Base-by-base conservation (phyloP, 2,888 invertebrate genomes). In the Chaitophorus viminalis region DNA sequence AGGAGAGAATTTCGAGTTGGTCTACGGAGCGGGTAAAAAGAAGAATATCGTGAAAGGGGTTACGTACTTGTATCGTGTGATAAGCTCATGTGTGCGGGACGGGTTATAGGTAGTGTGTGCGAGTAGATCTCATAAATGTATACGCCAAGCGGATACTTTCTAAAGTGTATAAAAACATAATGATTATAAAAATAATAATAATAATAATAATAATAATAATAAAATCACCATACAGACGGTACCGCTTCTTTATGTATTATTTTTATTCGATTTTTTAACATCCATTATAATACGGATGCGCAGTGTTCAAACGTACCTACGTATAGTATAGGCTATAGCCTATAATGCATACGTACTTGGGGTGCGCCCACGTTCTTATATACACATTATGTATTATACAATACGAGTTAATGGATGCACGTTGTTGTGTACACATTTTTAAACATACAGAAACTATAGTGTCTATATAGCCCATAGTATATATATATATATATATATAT, bases 231-330 rank as follows among this genome's bases (percentile, higher is more conserved):
- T 33, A 33, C 77, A 78, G 52, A 78, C 77, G 77, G 14, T 18
- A 29, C 31, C 29, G 31, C 60, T 17, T 33, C 21, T 21, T 6
- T 33, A 17, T 18, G 8, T 68, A 81, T 81, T 81, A 39, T 81
- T 68, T 81, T 46, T 29, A 29, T 81, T 68, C 68, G 68, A 81
- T 68, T 81, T 79, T 81, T 81, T 68, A 39, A 39, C 39, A 21
- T 81, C 36, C 54, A 78, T 54, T 54, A 54, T 78, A 54, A 78
- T 78, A 33, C 33, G 77, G 33, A 78, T 70, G 6, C 14, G 25
- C 31, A n/a, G n/a, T n/a, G n/a, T n/a, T n/a, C n/a, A n/a, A n/a
- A n/a, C n/a, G n/a, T n/a, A n/a, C n/a, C n/a, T n/a, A n/a, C n/a
- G n/a, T n/a, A n/a, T n/a, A n/a, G n/a, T n/a, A n/a, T n/a, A n/a